Base-by-base conservation (phyloP, 1,140 invertebrate genomes). In the Cataglyphis hispanica region DNA sequence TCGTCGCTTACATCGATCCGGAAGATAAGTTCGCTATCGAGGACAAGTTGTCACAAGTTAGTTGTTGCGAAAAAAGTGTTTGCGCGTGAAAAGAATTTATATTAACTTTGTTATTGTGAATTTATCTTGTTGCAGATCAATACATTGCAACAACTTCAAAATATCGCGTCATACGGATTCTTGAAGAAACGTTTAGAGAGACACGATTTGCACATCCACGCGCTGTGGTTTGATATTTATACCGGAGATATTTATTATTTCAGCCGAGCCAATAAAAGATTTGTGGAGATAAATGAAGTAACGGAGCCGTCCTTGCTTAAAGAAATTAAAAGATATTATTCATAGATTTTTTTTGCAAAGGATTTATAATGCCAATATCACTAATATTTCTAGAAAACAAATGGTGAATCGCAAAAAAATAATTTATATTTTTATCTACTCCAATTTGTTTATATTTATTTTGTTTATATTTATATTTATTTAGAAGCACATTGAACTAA, bases 191-290 rank as follows among this genome's bases (percentile, higher is more conserved):
- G 98, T 1, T 94, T 99, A 13, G 97, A 98, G 93, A 96, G 96
- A 31, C 97, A 98, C 90, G 96, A 98, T 92, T 95, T 99, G 7
- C 98, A 98, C 91, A 97, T 99, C 86, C 98, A 99, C 92, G 98
- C 98, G 0, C 95, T 99, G 4, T 99, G 99, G 99, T 99, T 99
- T 94, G 99, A 99, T 94, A 99, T 99, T 92, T 99, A 99, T 91
- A 99, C 98, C 0, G 99, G 98, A 3, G 98, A 99, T 95, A 98
- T 99, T 91, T 99, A 98, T 93, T 98, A 98, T 92, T 99, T 99
- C 91, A 99, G 98, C 92, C 96, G 98, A 86, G 96, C 97, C 56
- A 96, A 97, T 37, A 98, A 99, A 94, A 94, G 95, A 87, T 99
- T 98, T 95, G 96, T 98, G 11, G 95, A 98, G 90, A 97, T 98